phyloP scores from a whole-genome alignment of 2,113 vertebrate species.

The Petrocephalus microphthalmus region DNA sequence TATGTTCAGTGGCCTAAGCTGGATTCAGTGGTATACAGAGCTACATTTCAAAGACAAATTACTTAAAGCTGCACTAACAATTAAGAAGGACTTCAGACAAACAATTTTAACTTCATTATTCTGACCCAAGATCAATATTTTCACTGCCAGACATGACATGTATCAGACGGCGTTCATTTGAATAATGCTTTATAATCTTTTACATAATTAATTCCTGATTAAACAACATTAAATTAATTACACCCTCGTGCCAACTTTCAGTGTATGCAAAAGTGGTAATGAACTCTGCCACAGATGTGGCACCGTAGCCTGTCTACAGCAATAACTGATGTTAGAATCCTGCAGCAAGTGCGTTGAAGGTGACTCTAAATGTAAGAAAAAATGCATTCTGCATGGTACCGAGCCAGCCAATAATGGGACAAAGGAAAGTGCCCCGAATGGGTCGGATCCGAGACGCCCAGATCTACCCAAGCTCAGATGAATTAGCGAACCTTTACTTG shows the following conservation, averaged over 20 bases:
- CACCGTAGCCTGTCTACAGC: not conserved
- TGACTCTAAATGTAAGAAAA: not conserved
- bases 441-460: too few species aligned
- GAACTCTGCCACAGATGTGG: not conserved
- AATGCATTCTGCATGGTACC: not conserved
- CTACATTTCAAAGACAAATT: not conserved
- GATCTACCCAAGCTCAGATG: not conserved
- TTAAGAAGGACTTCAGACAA: not conserved
- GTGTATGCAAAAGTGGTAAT: not conserved
- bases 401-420: not conserved
- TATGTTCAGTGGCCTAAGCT: not conserved
- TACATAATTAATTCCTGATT: constrained; percentile 11
- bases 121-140: constrained; percentile 4
- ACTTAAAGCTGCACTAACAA: not conserved
- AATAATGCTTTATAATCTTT: constrained; percentile 10
- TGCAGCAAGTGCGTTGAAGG: not conserved
- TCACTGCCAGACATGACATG: not conserved
- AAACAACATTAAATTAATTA: not conserved
- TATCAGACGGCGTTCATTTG: not conserved
- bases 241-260: not conserved
- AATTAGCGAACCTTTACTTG: not conserved
- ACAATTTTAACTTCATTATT: not conserved
- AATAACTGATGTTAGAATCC: not conserved
- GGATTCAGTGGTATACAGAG: not conserved
- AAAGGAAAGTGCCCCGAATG: not conserved